These are phyloP conservation scores for Amblyopsis rosae DNA, from an alignment of 2,113 vertebrate species.

Conservation along the genomic window DNA sequence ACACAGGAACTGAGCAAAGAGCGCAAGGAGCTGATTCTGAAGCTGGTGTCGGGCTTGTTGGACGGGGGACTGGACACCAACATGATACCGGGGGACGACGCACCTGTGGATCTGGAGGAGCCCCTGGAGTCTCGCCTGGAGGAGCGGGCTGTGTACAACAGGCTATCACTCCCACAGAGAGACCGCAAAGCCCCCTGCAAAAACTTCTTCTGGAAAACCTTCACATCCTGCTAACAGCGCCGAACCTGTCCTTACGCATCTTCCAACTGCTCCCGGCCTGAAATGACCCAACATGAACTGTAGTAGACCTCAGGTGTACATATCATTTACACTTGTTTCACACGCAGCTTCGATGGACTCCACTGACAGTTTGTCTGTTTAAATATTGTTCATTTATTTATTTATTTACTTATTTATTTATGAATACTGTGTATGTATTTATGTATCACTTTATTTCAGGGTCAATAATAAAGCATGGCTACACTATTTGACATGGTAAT, in stretches of 20 bases:
- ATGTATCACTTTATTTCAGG: constrained; percentile 59
- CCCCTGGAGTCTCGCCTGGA: constrained; percentile 78
- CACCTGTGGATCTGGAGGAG: constrained; percentile 68
- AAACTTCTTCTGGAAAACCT: constrained; percentile 95
- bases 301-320: constrained; percentile 73
- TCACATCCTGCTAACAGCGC: constrained; percentile 85
- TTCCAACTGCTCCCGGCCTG: not conserved
- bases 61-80: constrained; percentile 73
- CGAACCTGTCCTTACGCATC: constrained; percentile 1
- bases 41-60: constrained; percentile 82
- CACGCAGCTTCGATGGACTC: constrained; percentile 70
- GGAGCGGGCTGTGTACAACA: constrained; percentile 77
- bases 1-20: constrained; percentile 81
- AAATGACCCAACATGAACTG: constrained; percentile 71
- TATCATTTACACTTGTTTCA: constrained; percentile 61
- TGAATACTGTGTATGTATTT: constrained; percentile 67
- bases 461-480: constrained; percentile 83
- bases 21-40: constrained; percentile 81
- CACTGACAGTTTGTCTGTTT: constrained; percentile 72
- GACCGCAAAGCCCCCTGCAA: constrained; percentile 90
- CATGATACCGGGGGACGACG: constrained; percentile 58
- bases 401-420: constrained; percentile 61
- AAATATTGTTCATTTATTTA: constrained; percentile 64
- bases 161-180: constrained; percentile 80
- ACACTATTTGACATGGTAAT: constrained; percentile 58